Base-by-base conservation (phyloP, 35 echinoderm and acorn worm species). In the Apostichopus parvimensis region DNA sequence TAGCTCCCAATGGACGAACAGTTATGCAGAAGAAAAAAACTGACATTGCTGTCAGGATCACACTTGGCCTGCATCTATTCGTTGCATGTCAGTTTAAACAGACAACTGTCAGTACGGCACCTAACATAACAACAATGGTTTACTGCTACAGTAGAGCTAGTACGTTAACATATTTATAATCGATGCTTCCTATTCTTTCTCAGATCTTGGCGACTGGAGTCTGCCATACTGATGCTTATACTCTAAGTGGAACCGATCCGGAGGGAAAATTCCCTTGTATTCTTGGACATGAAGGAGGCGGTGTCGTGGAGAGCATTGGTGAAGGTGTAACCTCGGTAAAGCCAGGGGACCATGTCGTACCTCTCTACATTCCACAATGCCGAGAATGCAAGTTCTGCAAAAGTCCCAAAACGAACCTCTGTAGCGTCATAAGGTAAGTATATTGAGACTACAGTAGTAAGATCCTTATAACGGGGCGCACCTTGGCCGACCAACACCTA, bases 301-400 rank as follows among this genome's bases (percentile, higher is more conserved):
- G 97, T 25, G 81, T 96, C 12, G 97, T 99, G 26, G 97, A 99
- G 59, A 99, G 97, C 56, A 60, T 99, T 24, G 97, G 97, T 13
- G 93, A 94, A 57, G 97, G 95, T 6, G 97, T 99, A 56, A 96
- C 97, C 4, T 94, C 95, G 28, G 87, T 99, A 1, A 80, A 87
- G 72, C 91, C 93, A 1, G 97, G 97, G 8, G 97, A 99, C 83
- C 97, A 99, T 85, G 97, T 99, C 6, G 68, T 99, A 58, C 97
- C 97, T 13, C 88, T 99, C 17, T 99, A 99, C 92, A 93, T 99
- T 78, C 97, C 97, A 21, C 97, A 99, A 81, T 99, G 97, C 71
- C 9, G 73, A 14, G 55, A 96, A 7, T 99, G 97, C 93, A 99
- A 99, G 84, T 99, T 99, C 56, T 99, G 97, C 89, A 60, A 87